Conservation (phyloP, 2,113 vertebrate species). For the Lates calcarifer region DNA sequence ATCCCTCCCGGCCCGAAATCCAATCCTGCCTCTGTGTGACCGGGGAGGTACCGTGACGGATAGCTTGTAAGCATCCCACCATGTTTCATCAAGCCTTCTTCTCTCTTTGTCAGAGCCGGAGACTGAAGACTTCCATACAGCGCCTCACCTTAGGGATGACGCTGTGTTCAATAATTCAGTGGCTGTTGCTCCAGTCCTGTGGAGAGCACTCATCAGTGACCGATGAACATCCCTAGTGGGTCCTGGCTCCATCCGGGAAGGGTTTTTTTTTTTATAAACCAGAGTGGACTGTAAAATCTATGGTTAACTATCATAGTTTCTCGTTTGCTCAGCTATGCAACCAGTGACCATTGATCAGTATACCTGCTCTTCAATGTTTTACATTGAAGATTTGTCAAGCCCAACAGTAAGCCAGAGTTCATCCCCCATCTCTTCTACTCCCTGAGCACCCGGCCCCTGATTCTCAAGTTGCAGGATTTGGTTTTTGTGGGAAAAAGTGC, state of each 20-base stretch:
- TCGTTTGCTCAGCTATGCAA: too few species aligned
- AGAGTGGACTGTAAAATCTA: conserved; percentile 28
- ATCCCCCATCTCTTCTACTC: conserved; percentile 20
- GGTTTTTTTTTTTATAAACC: background rate
- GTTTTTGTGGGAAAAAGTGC: conserved; percentile 42
- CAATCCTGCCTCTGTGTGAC: conserved; percentile 66
- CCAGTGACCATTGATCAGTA: conserved; percentile 15
- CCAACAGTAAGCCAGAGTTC: conserved; percentile 44
- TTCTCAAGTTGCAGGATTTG: conserved; percentile 54
- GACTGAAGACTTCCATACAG: conserved; percentile 75
- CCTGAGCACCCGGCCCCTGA: conserved; percentile 5
- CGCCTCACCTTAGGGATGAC: conserved; percentile 67
- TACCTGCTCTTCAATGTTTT: conserved; percentile 12
- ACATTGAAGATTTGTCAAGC: conserved; percentile 15
- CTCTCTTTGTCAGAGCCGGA: conserved; percentile 69
- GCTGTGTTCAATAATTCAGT: conserved; percentile 79
- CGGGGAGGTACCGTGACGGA: conserved; percentile 69
- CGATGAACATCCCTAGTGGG: conserved; percentile 63
- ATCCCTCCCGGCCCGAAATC: conserved; percentile 66
- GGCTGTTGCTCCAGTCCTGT: conserved; percentile 74
- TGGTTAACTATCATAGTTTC: conserved; percentile 25
- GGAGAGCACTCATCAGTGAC: conserved; percentile 75
- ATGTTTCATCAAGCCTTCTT: conserved; percentile 72
- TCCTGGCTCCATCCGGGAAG: conserved; percentile 17
- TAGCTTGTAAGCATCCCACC: conserved; percentile 74